Evolutionary conservation across 2,888 invertebrate genomes (phyloP), one percentile per base, ranked within the genome.

Genomic region (Micropterix aruncella): DNA sequence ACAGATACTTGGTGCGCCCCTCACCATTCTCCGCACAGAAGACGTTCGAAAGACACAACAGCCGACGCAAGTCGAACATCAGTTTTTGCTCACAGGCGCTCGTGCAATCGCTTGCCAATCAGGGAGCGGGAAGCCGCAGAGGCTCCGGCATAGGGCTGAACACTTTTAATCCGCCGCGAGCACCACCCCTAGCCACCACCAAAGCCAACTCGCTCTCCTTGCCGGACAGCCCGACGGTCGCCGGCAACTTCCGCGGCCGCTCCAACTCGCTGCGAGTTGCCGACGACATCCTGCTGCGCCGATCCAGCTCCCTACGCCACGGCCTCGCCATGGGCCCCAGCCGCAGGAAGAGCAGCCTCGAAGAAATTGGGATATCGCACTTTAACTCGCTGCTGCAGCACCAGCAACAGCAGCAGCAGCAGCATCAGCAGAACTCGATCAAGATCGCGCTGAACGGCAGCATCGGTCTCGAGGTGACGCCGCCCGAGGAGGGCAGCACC

Each of bases 11-110:
- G 58, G 90, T 95, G 37, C 79, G 93, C 9, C 95, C 95, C 1
- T 93, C 92, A 58, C 94, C 95, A 9, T 92, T 95, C 62, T 91
- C 91, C 27, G 92, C 92, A 17, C 91, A 92, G 65, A 92, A 92
- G 67, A 92, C 92, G 0, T 93, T 92, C 64, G 91, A 92, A 59
- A 75, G 91, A 2, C 92, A 92, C 66, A 92, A 91, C 63, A 90
- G 89, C 49, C 73, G 91, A 7, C 75, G 92, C 43, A 90, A 90
- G 66, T 90, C 90, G 43, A 91, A 91, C 67, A 90, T 91, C 56
- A 90, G 89, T 59, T 89, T 89, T 63, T 88, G 87, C 61, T 88
- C 88, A 43, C 85, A 86, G 59, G 82, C 83, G 17, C 64, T 85
- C 48, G 74, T 84, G 48, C 65, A 66, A 66, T 41, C 50, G 60